Percentiles rank a stretch among this genome's conserved stretches.
Conservation (phyloP, 2,888 invertebrate species). For the Patella depressa region DNA sequence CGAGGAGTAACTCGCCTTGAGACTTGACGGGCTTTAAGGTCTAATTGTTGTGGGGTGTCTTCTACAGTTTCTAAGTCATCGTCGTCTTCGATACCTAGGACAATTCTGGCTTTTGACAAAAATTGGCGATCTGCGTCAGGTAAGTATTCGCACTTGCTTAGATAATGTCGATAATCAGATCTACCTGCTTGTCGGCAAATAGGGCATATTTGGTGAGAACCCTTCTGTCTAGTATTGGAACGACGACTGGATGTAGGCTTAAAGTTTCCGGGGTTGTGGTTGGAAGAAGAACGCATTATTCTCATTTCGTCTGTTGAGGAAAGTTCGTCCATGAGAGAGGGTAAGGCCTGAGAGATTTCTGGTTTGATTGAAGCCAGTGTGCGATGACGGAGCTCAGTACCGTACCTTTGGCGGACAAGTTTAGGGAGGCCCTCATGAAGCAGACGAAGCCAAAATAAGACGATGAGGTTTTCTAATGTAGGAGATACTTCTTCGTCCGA, state of each 20-base stretch:
- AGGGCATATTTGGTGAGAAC: neutral
- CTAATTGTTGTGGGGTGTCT: too few relatives aligned
- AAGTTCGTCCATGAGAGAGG: neutral
- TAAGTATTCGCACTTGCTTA: neutral
- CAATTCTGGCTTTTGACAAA: neutral
- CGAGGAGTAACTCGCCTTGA: too few relatives aligned
- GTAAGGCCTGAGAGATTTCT: neutral
- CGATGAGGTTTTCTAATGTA: neutral
- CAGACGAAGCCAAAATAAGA: slow-evolving; percentile 18
- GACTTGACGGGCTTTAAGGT: too few relatives aligned
- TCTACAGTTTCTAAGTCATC: too few relatives aligned
- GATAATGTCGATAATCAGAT: neutral
- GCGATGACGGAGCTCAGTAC: neutral
- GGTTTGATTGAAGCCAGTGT: neutral
- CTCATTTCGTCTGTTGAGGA: neutral
- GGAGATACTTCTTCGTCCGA: neutral
- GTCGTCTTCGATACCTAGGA: too few relatives aligned
- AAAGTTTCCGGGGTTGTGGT: neutral
- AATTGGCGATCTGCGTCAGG: neutral
- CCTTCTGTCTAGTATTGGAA: too few relatives aligned
- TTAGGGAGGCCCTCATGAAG: neutral
- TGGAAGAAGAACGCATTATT: neutral
- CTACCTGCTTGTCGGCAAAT: neutral
- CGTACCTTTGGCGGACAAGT: neutral
- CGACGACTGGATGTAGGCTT: too few relatives aligned